A percentile compares a stretch with the other conserved stretches of the same genome.
These are phyloP conservation scores for Nansenia antarctica DNA, from an alignment of 2,113 vertebrate genomes.

Conservation along the genomic window DNA sequence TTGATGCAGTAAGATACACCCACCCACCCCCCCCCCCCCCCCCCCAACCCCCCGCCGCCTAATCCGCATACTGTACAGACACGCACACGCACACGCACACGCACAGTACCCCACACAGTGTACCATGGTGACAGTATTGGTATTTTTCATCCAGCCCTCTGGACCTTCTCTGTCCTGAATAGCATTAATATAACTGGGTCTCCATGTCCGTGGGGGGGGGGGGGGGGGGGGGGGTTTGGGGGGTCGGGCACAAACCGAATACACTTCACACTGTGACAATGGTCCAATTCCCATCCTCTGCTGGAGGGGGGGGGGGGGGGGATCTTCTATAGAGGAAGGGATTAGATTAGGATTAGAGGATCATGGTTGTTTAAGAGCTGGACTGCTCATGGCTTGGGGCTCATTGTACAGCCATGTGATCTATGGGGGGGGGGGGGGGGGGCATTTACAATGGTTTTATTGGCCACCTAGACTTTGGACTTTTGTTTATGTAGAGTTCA, in stretches of 20 bases:
- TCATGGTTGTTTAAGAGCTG: neutral
- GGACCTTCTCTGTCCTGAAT: slow-evolving; percentile 37
- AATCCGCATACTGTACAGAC: too few relatives aligned
- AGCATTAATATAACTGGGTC: neutral
- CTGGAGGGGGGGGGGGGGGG: neutral
- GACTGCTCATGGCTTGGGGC: neutral
- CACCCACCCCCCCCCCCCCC: too few relatives aligned
- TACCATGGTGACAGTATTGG: slow-evolving; percentile 33
- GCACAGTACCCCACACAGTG: slow-evolving; percentile 40
- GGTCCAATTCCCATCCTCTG: neutral
- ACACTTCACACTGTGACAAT: neutral
- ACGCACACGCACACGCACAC: neutral
- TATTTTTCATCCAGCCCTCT: slow-evolving; percentile 48
- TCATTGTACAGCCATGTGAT: neutral
- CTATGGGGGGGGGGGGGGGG: too few relatives aligned
- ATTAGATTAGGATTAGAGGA: neutral
- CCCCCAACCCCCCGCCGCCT: too few relatives aligned
- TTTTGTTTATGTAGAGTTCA: too few relatives aligned
- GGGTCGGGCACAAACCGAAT: neutral
- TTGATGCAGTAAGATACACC: too few relatives aligned
- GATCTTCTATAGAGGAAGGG: neutral
- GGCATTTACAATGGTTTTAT: neutral
- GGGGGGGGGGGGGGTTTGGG: neutral
- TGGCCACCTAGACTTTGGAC: too few relatives aligned
- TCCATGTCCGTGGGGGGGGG: neutral